Percentiles rank a stretch among this genome's conserved stretches.
These are phyloP conservation scores for Thamnaconus septentrionalis DNA, from an alignment of 2,113 vertebrate species.

Conservation along the genomic window DNA sequence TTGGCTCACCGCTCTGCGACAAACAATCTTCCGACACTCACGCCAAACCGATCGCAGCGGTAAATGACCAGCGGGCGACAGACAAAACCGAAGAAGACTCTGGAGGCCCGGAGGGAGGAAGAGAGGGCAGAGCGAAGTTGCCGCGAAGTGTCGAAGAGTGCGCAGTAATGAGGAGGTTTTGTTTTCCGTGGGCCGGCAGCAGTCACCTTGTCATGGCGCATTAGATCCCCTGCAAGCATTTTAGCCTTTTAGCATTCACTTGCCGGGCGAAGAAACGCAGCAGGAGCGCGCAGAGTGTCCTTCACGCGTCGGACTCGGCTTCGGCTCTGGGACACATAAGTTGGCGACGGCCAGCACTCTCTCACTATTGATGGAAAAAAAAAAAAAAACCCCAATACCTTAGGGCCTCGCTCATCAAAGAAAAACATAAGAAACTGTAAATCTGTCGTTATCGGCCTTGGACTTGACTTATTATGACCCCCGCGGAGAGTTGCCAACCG, in stretches of 20 bases:
- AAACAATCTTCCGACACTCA: too few relatives aligned
- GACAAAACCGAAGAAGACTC: constrained; percentile 9
- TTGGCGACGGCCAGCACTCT: constrained; percentile 2
- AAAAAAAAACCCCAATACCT: too few relatives aligned
- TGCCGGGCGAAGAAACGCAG: constrained; percentile 12
- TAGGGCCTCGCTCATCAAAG: too few relatives aligned
- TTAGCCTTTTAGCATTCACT: constrained; percentile 33
- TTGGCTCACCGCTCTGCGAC: too few relatives aligned
- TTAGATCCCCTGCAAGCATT: constrained; percentile 25
- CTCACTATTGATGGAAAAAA: too few relatives aligned
- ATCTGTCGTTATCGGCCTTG: too few relatives aligned
- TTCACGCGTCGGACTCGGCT: constrained; percentile 22
- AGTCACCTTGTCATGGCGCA: constrained; percentile 55
- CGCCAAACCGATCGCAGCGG: too few relatives aligned
- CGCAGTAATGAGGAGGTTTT: constrained; percentile 26
- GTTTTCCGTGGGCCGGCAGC: constrained; percentile 26
- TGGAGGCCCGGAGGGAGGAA: constrained; percentile 7
- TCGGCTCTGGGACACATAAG: constrained; percentile 13
- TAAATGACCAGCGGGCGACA: not conserved
- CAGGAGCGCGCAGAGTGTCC: constrained; percentile 36
- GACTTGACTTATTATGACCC: too few relatives aligned
- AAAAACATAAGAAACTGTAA: too few relatives aligned
- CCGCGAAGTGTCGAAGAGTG: constrained; percentile 20
- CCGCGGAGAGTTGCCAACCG: too few relatives aligned
- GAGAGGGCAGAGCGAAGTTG: not conserved